phyloP scores from a whole-genome alignment of 2,797 vertebrate genomes.

The Tolypeutes matacus region DNA sequence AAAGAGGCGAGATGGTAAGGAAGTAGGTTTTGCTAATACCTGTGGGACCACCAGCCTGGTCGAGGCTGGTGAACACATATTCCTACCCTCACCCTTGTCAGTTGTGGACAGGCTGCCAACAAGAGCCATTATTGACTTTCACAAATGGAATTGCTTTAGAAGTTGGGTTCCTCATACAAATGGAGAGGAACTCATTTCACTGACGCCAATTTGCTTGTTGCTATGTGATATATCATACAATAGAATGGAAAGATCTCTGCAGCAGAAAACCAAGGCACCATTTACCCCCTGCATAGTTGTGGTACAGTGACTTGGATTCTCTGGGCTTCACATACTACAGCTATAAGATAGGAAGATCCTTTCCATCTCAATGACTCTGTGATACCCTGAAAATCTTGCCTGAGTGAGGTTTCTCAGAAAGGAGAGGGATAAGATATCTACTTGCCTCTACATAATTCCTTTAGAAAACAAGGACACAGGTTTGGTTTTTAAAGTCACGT shows the following conservation, averaged over 20 bases:
- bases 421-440: neutral
- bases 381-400: neutral
- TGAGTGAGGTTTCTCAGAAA: neutral
- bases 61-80: too few relatives aligned
- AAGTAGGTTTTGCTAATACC: rapidly evolving
- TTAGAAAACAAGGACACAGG: neutral
- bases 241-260: neutral
- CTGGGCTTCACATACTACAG: neutral
- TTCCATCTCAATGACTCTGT: neutral
- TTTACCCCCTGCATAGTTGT: neutral
- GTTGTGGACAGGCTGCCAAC: neutral
- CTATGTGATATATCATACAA: neutral
- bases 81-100: neutral
- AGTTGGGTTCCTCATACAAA: neutral
- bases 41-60: rapidly evolving
- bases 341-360: neutral
- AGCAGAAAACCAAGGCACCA: neutral
- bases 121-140: neutral
- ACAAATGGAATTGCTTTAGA: neutral
- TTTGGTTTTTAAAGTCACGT: neutral
- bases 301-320: neutral
- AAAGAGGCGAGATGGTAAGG: too few relatives aligned
- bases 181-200: neutral
- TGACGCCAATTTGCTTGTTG: neutral
- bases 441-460: neutral